Evolutionary conservation across 2,797 vertebrate genomes (phyloP).

Genomic region (Alauda arvensis): DNA sequence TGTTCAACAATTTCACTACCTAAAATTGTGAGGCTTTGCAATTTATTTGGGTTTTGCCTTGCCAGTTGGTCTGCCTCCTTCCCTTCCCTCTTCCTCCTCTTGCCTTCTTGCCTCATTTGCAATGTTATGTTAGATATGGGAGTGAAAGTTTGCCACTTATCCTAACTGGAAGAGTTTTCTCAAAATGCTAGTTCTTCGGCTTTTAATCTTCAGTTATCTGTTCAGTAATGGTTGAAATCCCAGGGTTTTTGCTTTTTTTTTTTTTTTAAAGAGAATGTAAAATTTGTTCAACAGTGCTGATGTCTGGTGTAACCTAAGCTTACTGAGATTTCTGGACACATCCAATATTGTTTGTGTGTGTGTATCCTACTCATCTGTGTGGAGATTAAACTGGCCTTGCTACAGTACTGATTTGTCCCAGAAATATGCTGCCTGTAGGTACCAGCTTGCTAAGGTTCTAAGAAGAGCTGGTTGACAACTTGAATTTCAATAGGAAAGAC

Average conservation of each 20-base stretch:
- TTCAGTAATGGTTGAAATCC: neutral
- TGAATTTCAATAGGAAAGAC: neutral
- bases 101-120: neutral
- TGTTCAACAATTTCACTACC: neutral
- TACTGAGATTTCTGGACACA: neutral
- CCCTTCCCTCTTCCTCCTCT: neutral
- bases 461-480: neutral
- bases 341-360: neutral
- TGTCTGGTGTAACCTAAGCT: neutral
- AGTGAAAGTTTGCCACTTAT: neutral
- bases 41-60: neutral
- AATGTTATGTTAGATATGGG: neutral
- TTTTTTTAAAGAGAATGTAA: neutral
- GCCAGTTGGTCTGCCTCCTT: rapidly evolving
- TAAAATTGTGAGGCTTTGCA: rapidly evolving
- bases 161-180: neutral
- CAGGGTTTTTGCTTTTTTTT: neutral
- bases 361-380: neutral
- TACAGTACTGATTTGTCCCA: neutral
- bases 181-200: neutral
- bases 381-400: neutral
- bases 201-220: neutral
- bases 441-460: neutral
- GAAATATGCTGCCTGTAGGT: neutral
- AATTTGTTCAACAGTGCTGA: neutral